phyloP scores from a whole-genome alignment of 2,797 vertebrate genomes.

The Gallinago solitaria region DNA sequence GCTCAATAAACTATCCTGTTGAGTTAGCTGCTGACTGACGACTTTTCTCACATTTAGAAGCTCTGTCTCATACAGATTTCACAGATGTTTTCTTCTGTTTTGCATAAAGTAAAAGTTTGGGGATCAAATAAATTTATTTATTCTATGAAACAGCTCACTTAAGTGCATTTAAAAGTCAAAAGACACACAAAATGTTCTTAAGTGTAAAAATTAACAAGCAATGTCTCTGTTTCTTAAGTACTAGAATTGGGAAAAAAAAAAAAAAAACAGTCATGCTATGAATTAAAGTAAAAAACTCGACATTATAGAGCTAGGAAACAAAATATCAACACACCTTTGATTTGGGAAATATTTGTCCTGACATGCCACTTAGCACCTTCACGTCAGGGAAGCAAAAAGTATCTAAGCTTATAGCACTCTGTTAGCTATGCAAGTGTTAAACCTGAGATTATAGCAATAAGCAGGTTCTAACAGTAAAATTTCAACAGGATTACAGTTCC shows the following conservation, averaged over 20 bases:
- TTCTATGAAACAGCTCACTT: not conserved
- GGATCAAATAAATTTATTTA: not conserved
- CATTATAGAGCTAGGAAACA: not conserved
- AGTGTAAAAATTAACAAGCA: not conserved
- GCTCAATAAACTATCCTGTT: not conserved
- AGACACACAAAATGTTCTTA: not conserved
- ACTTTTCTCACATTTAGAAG: conserved; percentile 2
- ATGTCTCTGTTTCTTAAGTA: not conserved
- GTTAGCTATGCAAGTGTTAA: not conserved
- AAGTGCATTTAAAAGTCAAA: not conserved
- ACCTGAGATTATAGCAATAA: not conserved
- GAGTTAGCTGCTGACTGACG: not conserved
- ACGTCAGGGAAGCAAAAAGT: not conserved
- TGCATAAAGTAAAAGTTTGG: not conserved
- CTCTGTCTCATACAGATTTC: not conserved
- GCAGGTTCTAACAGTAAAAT: not conserved
- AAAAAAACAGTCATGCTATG: not conserved
- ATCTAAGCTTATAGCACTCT: not conserved
- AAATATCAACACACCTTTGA: not conserved
- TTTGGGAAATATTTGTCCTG: not conserved
- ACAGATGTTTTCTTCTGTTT: not conserved
- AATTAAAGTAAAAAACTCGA: not conserved
- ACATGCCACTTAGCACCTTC: not conserved
- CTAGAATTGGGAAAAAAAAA: not conserved
- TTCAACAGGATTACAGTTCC: not conserved